These are phyloP conservation scores for Opisthograptis luteolata DNA, from an alignment of 2,888 invertebrate genomes.

Conservation along the genomic window DNA sequence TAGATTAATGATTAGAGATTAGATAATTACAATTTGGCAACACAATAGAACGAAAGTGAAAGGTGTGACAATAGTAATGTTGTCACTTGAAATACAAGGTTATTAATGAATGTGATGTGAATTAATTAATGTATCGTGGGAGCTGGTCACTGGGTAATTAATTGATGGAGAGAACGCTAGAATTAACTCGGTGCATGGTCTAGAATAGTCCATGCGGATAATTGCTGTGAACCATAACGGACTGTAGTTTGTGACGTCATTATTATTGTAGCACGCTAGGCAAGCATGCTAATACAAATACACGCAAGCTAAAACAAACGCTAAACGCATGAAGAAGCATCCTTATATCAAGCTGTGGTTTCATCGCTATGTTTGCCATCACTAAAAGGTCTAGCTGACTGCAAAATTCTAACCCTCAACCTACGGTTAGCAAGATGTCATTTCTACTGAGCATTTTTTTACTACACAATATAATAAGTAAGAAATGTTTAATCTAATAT, in stretches of 20 bases:
- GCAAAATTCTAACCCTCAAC: too few species aligned
- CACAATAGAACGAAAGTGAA: conserved; percentile 30
- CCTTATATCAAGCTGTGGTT: too few species aligned
- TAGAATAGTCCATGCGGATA: background rate
- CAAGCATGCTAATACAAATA: too few species aligned
- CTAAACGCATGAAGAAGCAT: too few species aligned
- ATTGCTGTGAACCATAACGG: background rate
- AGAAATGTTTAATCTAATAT: too few species aligned
- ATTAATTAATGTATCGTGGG: conserved; percentile 19
- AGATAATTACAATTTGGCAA: conserved; percentile 31
- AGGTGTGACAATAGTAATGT: conserved; percentile 26
- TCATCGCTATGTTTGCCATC: too few species aligned
- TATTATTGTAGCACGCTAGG: too few species aligned
- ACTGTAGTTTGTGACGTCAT: background rate
- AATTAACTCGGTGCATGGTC: conserved; percentile 3
- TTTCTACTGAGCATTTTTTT: too few species aligned
- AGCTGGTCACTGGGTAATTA: conserved; percentile 6
- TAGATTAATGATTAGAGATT: conserved; percentile 28
- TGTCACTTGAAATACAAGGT: conserved; percentile 24
- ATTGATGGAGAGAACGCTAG: conserved; percentile 10
- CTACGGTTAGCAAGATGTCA: too few species aligned
- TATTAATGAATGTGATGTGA: conserved; percentile 17
- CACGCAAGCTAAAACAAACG: too few species aligned
- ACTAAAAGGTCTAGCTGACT: too few species aligned
- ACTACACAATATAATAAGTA: too few species aligned